Evolutionary conservation across 2,113 vertebrate genomes (phyloP), one percentile per base, ranked within the genome.

Genomic region (Nycticryphes semicollaris): DNA sequence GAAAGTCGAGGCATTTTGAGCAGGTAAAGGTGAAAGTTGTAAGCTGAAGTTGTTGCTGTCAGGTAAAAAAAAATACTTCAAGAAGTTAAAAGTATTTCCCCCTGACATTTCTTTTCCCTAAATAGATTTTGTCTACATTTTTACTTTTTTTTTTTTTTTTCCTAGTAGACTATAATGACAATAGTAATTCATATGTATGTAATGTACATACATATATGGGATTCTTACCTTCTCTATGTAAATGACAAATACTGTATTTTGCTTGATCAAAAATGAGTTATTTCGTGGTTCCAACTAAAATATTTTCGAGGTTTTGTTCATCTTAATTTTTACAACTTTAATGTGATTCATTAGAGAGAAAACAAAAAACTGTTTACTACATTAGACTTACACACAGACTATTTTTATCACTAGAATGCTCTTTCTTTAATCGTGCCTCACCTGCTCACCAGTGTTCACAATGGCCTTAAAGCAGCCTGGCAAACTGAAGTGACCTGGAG

Each of bases 291-390:
- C 5, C 21, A 87, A 27, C 3, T 20, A 19, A 59, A 53, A 48
- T 8, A 30, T 22, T 57, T 73, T 43, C 37, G 9, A 64, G 53
- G 9, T 69, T 33, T 35, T n/a, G 1, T 7, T 33, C 2, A 1
- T 76, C 12, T 57, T 4, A 24, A 2, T 22, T 77, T 54, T 54
- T 23, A 5, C 3, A 45, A 11, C 60, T 67, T 31, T 27, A 18
- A 5, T 67, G 12, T 67, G 10, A 50, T 41, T 50, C n/a, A 10
- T 19, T 57, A 62, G 6, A 80, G 10, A 54, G 12, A 50, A 67
- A 51, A 60, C 1, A 20, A 53, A 53, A 35, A 48, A 0, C 1
- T 5, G 33, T 68, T 56, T 45, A 31, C 6, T 18, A 2, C n/a
- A 59, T 28, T 73, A 48, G 17, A 53, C 4, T 19, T 81, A 12